Base-by-base conservation (phyloP, 2,888 invertebrate genomes). In the Celastrina argiolus region DNA sequence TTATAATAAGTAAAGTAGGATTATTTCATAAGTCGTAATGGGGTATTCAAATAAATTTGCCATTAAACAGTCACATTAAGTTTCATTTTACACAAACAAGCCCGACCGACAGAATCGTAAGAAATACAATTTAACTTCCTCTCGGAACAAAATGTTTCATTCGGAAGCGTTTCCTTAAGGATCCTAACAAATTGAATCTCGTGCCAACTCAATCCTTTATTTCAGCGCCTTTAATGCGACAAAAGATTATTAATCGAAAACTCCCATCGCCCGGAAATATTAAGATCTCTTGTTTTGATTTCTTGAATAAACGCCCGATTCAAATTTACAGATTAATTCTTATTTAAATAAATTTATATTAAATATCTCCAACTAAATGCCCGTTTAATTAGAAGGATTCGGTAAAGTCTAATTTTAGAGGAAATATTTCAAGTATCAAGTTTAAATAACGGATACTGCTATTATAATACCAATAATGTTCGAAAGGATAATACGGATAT, bases 131-230 rank as follows among this genome's bases (percentile, higher is more conserved):
- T 85, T 86, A 87, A 86, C 85, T 87, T 87, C 76, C 74, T 75
- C 76, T 73, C 73, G 75, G 73, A 84, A 84, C 80, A 84, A 83
- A 88, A 85, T 84, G 84, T 85, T 89, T 84, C 82, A 84, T 85
- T 86, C 80, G 80, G 81, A 84, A 84, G 76, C 81, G 76, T 87
- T 87, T 86, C 83, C 82, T 83, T 78, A 81, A 83, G 81, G 83
- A 84, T 84, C 84, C 82, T 85, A 83, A 84, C 83, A 86, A 89
- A 89, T 88, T 88, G 84, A 84, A 87, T 87, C 84, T 84, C 81
- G 84, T 84, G 84, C 83, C 81, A 76, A 79, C 81, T 81, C 85
- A 88, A 85, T 83, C 86, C 85, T 87, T 88, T 87, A 85, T 88
- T 87, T 85, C 82, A 82, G 83, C 82, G 81, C 79, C 76, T 78